Base-by-base conservation (phyloP, 1,140 invertebrate species). In the Hyposmocoma kahamanoa region DNA sequence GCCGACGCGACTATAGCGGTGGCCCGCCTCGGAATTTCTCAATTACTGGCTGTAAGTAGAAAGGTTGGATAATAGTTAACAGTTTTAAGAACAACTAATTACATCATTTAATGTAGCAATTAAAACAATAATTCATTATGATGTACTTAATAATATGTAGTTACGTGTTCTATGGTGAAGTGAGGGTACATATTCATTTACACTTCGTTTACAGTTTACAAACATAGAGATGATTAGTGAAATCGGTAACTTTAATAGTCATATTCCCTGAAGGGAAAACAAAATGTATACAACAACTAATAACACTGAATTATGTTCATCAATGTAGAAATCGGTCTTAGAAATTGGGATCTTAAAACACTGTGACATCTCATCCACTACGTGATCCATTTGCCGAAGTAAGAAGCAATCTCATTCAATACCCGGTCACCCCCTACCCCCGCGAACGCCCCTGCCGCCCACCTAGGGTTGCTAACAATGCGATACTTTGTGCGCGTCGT, bases 371-470 rank as follows among this genome's bases (percentile, higher is more conserved):
- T 86, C 86, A 86, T 87, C 84, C 81, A 81, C 73, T 87, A 87
- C 86, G 86, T 87, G 84, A 86, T 87, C 86, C 86, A 87, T 87
- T 87, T 86, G 83, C 78, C 79, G 77, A 82, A 85, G 86, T 87
- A 86, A 87, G 85, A 87, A 86, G 84, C 84, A 86, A 87, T 87
- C 86, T 87, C 84, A 86, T 87, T 86, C 84, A 86, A 87, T 86
- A 87, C 83, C 76, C 72, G 66, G 60, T 70, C 59, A 61, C 69
- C 48, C 50, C 39, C 58, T n/a, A n/a, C n/a, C n/a, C n/a, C n/a
- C n/a, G n/a, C n/a, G n/a, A n/a, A n/a, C n/a, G n/a, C n/a, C 59
- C 54, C 60, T 48, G 26, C 42, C 61, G 39, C 56, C 49, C 47
- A 28, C 53, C 34, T 59, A 79, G 77, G 80, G 77, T 59, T 83